Evolutionary conservation across 2,113 vertebrate genomes (phyloP), one percentile per base, ranked within the genome.

Genomic region (Eleginops maclovinus): DNA sequence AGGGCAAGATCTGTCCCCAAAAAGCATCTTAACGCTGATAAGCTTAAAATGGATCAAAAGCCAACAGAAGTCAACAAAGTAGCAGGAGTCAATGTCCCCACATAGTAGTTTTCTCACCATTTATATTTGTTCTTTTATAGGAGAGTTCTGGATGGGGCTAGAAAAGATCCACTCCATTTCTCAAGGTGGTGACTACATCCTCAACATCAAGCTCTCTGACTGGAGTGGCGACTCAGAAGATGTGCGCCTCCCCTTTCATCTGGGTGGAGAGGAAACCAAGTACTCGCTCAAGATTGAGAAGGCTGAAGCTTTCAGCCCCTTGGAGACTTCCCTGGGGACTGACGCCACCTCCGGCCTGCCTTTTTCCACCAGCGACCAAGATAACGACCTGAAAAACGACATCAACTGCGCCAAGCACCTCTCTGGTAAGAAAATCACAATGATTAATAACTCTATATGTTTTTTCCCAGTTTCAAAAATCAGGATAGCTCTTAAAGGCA

Each of bases 111-210:
- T 76, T 76, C 54, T 76, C 41, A 75, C 17, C 5, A 0, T 72
- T 55, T 58, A 16, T 56, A 22, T 46, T 7, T 79, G n/a, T 58
- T 9, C 2, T 22, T 54, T 65, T 91, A 44, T 64, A 99, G 98
- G 97, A 8, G 97, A 99, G 76, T 99, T 98, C 92, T 99, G 98
- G 98, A 85, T 99, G 66, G 98, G 98, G 41, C 88, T 99, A 51
- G 95, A 98, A 79, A 98, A 97, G 90, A 93, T 97, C 9, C 91
- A 97, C 76, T 79, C 84, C 40, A 88, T 99, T 17, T 81, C 93
- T 11, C 94, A 95, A 74, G 93, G 94, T 15, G 92, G 89, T 0
- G 85, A 85, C 49, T 95, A 96, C 81, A 76, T 93, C 19, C 93
- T 99, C 40, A 85, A 94, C 1, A 94, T 99, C 9, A 92, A 96